Percentiles rank a stretch among this genome's conserved stretches.
These are phyloP conservation scores for Rutilus rutilus DNA, from an alignment of 2,113 vertebrate species.

Conservation along the genomic window DNA sequence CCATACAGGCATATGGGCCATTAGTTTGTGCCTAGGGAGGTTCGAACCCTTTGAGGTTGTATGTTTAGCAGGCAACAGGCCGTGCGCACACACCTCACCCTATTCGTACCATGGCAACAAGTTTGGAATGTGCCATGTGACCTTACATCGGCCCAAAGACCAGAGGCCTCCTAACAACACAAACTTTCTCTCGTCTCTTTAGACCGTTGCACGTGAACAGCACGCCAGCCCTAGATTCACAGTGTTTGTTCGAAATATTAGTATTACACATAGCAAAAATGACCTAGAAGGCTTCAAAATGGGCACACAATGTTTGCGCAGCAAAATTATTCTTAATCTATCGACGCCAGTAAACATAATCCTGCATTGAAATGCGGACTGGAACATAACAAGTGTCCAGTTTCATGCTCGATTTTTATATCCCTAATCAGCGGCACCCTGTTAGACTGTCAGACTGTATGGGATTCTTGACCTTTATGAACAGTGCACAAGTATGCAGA, in stretches of 20 bases:
- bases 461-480: constrained; percentile 9
- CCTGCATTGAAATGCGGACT: background rate
- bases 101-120: constrained; percentile 3
- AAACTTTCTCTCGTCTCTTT: background rate
- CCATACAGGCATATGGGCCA: background rate
- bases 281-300: background rate
- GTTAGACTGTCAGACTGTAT: background rate
- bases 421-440: constrained; percentile 15
- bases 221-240: background rate
- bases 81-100: background rate
- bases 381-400: background rate
- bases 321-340: constrained; percentile 17
- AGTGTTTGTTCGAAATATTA: constrained; percentile 13
- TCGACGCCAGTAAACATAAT: background rate
- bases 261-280: background rate
- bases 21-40: background rate
- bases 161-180: constrained; percentile 8
- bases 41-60: constrained; percentile 19
- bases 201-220: background rate
- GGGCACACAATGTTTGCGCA: background rate
- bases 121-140: constrained; percentile 35
- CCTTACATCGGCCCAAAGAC: background rate
- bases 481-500: constrained; percentile 3
- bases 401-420: background rate
- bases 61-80: background rate